A percentile compares a stretch with the other conserved stretches of the same genome.
Evolutionary conservation across 2,888 invertebrate genomes (phyloP).

Genomic region (Eristalis arbustorum): DNA sequence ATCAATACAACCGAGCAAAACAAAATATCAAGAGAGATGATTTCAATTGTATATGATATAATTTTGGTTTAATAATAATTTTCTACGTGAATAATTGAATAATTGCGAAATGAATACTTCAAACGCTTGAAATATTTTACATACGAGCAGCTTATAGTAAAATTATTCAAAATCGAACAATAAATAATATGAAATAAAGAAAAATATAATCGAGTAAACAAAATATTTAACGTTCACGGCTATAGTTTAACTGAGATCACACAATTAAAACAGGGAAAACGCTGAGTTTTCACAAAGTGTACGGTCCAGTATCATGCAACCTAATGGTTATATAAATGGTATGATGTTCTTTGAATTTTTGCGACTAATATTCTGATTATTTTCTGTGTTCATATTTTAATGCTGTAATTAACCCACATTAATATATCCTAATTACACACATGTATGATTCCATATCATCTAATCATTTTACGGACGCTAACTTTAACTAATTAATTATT

Average conservation of each 20-base stretch:
- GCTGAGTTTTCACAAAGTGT: too few relatives aligned
- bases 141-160: background rate
- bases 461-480: background rate
- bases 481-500: background rate
- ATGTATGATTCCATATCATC: too few relatives aligned
- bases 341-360: background rate
- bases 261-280: background rate
- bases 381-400: background rate
- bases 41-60: constrained; percentile 1
- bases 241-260: background rate
- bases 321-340: background rate
- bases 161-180: background rate
- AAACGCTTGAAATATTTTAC: background rate
- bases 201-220: background rate
- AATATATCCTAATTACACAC: too few relatives aligned
- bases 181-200: background rate
- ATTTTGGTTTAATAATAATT: background rate
- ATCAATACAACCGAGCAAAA: background rate
- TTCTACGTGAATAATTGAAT: background rate
- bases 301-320: background rate
- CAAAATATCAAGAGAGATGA: constrained; percentile 18
- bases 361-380: background rate
- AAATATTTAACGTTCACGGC: background rate
- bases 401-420: background rate
- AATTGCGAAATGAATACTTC: background rate